Evolutionary conservation across 2,888 invertebrate species (phyloP).

Genomic region (Drosophila macrothrix): DNA sequence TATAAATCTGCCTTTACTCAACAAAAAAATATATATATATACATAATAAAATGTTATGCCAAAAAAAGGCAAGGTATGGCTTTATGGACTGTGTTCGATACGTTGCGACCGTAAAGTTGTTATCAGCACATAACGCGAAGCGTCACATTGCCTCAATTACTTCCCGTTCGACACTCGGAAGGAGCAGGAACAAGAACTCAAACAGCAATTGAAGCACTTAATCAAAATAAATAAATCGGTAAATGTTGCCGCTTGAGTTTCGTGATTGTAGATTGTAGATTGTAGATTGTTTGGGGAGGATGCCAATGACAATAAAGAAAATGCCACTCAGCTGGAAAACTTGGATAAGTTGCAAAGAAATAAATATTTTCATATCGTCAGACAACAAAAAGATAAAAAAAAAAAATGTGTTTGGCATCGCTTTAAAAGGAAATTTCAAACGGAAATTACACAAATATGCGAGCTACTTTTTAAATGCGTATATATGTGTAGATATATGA

Average conservation of each 20-base stretch:
- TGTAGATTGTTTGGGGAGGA: conserved; percentile 30
- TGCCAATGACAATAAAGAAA: conserved; percentile 56
- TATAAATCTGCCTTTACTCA: background rate
- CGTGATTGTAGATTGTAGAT: conserved; percentile 18
- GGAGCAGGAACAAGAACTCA: background rate
- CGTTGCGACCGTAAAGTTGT: conserved; percentile 26
- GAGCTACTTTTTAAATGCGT: background rate
- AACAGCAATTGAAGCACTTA: conserved; percentile 50
- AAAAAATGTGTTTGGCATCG: conserved; percentile 12
- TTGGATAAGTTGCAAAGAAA: conserved; percentile 62
- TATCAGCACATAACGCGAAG: conserved; percentile 39
- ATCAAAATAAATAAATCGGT: conserved; percentile 61
- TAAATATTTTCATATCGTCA: conserved; percentile 16
- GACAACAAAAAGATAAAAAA: background rate
- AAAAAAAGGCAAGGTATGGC: background rate
- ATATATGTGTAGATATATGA: conserved; percentile 25
- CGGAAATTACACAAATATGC: conserved; percentile 55
- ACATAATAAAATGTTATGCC: background rate
- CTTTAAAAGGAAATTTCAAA: conserved; percentile 63
- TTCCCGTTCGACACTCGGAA: conserved; percentile 30
- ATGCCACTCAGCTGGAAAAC: conserved; percentile 68
- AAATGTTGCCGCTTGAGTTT: conserved; percentile 39
- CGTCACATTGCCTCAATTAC: conserved; percentile 54
- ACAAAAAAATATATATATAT: no score
- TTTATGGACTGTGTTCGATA: conserved; percentile 35